Base-by-base conservation (phyloP, 2,113 vertebrate species). In the Cephalopterus ornatus region DNA sequence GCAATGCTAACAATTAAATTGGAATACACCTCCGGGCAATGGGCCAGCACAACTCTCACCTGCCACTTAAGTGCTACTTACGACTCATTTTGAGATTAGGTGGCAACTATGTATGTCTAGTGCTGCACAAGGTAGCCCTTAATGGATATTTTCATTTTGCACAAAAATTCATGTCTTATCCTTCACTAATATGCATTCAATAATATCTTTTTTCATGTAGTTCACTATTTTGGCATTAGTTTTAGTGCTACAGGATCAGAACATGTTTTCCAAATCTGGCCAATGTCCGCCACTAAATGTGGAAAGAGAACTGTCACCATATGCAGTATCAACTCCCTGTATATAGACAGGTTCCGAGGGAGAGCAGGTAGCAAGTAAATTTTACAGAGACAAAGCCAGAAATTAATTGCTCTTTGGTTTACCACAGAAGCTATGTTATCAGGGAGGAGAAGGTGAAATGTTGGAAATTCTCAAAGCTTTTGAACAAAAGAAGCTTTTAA, bases 71-170 rank as follows among this genome's bases (percentile, higher is more conserved):
- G 33, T 59, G 35, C 30, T 56, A 1, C 0, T 66, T 85, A 55
- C 71, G 27, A 50, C 32, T 76, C 19, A 33, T 39, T 77, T 62
- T 76, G 42, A 92, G 27, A 63, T 18, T 12, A 59, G 30, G 33
- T 9, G 30, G 33, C n/a, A 91, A 33, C 28, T 62, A 15, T 35
- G 35, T 2, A 2, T 18, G 8, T 59, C 30, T 75, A 2, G 0
- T 19, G 33, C 35, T 21, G 11, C 39, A 39, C 26, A 46, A 55
- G 52, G 62, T 66, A 79, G 56, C 21, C 27, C 42, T 63, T 55
- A 72, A 52, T 2, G 7, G 14, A 50, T 19, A 19, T 32, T 82
- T 68, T 50, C 2, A 44, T 72, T 91, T 62, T 41, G 78, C 32
- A 16, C 3, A 0, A 47, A 72, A 42, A 62, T 35, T 59, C 35